These are phyloP conservation scores for Cephalopterus ornatus DNA, from an alignment of 2,113 vertebrate genomes.

Conservation along the genomic window DNA sequence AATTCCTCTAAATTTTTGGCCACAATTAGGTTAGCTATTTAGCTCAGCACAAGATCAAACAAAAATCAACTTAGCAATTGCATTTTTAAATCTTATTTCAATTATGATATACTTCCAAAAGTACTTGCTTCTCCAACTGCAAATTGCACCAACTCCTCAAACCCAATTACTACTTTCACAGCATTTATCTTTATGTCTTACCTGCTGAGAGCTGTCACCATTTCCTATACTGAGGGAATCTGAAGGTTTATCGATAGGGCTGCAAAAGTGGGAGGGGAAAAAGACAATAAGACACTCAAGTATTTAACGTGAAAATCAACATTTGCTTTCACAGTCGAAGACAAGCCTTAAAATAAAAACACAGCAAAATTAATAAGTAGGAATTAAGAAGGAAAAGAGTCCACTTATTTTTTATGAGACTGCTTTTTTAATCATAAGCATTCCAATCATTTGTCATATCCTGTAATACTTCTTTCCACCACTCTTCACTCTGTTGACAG, in stretches of 20 bases:
- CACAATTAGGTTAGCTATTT: not conserved
- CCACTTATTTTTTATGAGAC: not conserved
- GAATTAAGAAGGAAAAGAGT: not conserved
- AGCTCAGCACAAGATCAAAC: not conserved
- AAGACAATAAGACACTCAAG: conserved; percentile 18
- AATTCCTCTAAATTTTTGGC: not conserved
- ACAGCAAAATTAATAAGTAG: not conserved
- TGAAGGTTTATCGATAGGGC: conserved; percentile 94
- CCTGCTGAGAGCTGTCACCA: conserved; percentile 94
- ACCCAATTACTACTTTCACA: not conserved
- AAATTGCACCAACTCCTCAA: not conserved
- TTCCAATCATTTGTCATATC: not conserved
- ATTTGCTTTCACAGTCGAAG: not conserved
- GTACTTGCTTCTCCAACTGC: not conserved
- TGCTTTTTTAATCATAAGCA: not conserved
- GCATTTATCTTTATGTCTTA: conserved; percentile 59
- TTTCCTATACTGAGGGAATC: conserved; percentile 94
- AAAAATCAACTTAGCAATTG: not conserved
- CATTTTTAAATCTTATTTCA: not conserved
- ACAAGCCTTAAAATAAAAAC: not conserved
- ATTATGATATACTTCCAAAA: not conserved
- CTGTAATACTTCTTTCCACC: not conserved
- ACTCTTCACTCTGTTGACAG: not conserved
- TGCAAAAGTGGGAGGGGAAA: conserved; percentile 69
- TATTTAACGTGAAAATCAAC: not conserved